A percentile compares a stretch with the other conserved stretches of the same genome.
phyloP scores from a whole-genome alignment of 1,140 invertebrate species.

The Dendroctonus valens region DNA sequence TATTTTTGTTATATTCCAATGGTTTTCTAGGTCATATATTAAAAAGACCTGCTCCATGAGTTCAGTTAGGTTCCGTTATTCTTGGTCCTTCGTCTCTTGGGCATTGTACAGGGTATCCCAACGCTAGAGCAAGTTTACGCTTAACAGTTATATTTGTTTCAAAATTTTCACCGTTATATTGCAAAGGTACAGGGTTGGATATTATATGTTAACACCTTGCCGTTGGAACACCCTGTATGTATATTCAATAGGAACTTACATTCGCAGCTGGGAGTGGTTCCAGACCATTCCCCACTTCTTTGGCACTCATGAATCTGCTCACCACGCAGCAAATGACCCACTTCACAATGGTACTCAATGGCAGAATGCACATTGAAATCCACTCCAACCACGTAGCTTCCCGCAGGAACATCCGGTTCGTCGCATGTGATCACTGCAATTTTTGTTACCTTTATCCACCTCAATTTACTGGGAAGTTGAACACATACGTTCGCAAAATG shows the following conservation, averaged over 20 bases:
- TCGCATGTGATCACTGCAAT: conserved; percentile 80
- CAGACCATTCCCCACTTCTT: conserved; percentile 78
- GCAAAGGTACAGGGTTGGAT: too few species aligned
- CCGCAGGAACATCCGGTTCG: conserved; percentile 80
- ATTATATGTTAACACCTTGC: too few species aligned
- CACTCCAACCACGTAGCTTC: conserved; percentile 80
- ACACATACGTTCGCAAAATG: conserved; percentile 78
- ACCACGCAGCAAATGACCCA: conserved; percentile 75
- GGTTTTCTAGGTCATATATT: conserved; percentile 2
- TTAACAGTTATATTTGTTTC: too few species aligned
- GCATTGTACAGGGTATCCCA: neutral
- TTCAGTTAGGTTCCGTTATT: neutral
- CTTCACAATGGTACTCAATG: conserved; percentile 85
- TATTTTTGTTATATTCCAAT: too few species aligned
- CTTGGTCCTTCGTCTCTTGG: neutral
- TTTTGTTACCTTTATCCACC: neutral
- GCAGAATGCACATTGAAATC: conserved; percentile 83
- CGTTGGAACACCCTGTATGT: too few species aligned
- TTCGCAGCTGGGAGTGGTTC: conserved; percentile 74
- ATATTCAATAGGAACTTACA: conserved; percentile 60
- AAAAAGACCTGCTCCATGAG: too few species aligned
- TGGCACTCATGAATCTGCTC: conserved; percentile 69
- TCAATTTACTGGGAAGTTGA: neutral
- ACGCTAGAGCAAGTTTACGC: too few species aligned
- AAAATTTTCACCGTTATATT: neutral